Evolutionary conservation across 2,797 vertebrate genomes (phyloP).

Genomic region (Setipinna tenuifilis): DNA sequence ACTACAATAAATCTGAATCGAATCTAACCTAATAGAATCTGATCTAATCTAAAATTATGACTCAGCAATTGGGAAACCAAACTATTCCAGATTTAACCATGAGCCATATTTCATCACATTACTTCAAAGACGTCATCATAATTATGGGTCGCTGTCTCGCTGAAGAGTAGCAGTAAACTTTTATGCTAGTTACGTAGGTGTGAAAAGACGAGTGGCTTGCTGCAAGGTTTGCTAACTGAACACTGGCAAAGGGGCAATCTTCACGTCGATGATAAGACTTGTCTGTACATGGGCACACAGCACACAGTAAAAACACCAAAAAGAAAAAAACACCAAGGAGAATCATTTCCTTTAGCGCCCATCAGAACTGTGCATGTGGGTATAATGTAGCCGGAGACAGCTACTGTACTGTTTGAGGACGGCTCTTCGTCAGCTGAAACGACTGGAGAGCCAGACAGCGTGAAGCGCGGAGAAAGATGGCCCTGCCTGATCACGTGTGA

Average conservation of each 20-base stretch:
- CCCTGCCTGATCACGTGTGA: background rate
- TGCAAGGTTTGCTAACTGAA: background rate
- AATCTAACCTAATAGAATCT: background rate
- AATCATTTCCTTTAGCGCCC: too few relatives aligned
- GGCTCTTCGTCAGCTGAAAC: background rate
- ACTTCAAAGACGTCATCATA: background rate
- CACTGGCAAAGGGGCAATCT: background rate
- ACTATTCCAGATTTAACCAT: background rate
- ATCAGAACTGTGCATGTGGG: too few relatives aligned
- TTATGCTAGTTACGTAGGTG: background rate
- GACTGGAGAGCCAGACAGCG: background rate
- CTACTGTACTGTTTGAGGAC: background rate
- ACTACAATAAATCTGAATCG: background rate
- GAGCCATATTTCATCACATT: background rate
- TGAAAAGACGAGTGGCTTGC: background rate
- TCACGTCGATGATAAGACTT: background rate
- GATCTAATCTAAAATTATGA: background rate
- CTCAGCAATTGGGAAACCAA: background rate
- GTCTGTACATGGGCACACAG: too few relatives aligned
- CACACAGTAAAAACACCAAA: too few relatives aligned
- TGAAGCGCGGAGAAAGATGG: constrained; percentile 1
- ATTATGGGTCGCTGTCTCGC: background rate
- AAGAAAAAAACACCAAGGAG: background rate
- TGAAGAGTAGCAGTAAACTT: background rate
- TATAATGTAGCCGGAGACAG: too few relatives aligned